Base-by-base conservation (phyloP, 2,888 invertebrate genomes). In the Tanaodytes sp. region DNA sequence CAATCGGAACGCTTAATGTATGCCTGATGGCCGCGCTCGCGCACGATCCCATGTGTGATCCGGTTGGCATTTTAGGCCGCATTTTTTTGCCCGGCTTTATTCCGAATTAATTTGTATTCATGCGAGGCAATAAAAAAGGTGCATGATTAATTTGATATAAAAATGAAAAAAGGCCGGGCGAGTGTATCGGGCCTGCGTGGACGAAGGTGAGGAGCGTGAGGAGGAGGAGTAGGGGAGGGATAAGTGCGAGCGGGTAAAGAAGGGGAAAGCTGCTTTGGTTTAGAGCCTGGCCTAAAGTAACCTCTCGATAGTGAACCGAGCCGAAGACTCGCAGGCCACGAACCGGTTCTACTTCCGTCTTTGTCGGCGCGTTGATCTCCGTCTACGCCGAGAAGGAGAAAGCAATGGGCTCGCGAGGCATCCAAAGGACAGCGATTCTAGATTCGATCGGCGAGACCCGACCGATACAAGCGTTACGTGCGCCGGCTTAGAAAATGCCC, bases 231-330 rank as follows among this genome's bases (percentile, higher is more conserved):
- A n/a, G n/a, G 27, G 27, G 49, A 48, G 20, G 33, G 16, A 27
- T 15, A 37, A 57, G 71, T 67, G 65, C 58, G 52, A 67, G 51
- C 14, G 31, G 19, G 14, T n/a, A n/a, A n/a, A n/a, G n/a, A n/a
- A n/a, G 27, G 4, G 11, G 52, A 31, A 16, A 62, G 73, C 73
- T 74, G 75, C 78, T 79, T 77, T 76, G 78, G 80, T 77, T 82
- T 81, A 80, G 80, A 78, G 76, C 76, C 79, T 81, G 80, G 80
- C 80, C 81, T 79, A 78, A 78, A 80, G 81, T 81, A 81, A 82
- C 81, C 80, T 78, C 75, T 80, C 79, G 80, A 76, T 76, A 76
- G 75, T 70, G 74, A 71, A 67, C 48, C 61, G 63, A 54, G 54
- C 33, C 51, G 64, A 63, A 55, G 59, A 61, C 66, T 67, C 77